phyloP scores from a whole-genome alignment of 2,888 invertebrate genomes.

The Liopterus haemorrhoidalis region DNA sequence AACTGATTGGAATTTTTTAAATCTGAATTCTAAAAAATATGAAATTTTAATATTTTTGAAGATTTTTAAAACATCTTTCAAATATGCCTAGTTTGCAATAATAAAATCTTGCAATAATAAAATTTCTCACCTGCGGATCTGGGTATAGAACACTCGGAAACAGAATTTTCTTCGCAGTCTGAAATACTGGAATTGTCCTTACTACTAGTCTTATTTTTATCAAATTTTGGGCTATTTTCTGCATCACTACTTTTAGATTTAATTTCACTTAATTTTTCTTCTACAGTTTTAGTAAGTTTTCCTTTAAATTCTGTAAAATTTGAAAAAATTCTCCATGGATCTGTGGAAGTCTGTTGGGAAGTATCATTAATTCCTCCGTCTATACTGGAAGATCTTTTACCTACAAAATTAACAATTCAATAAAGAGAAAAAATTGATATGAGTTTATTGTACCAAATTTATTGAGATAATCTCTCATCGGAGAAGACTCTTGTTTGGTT shows the following conservation, averaged over 20 bases:
- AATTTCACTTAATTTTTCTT: slow-evolving; percentile 66
- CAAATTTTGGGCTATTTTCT: slow-evolving; percentile 36
- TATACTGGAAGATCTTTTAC: slow-evolving; percentile 57
- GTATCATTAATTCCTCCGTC: slow-evolving; percentile 46
- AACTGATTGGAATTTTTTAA: too few relatives aligned
- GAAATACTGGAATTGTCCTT: slow-evolving; percentile 61
- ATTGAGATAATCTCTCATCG: slow-evolving; percentile 55
- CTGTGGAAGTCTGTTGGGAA: slow-evolving; percentile 49
- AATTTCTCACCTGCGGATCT: too few relatives aligned
- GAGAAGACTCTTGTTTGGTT: slow-evolving; percentile 43
- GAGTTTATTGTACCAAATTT: too few relatives aligned
- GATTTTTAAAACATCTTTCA: too few relatives aligned
- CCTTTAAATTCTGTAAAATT: slow-evolving; percentile 57
- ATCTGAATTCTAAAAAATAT: too few relatives aligned
- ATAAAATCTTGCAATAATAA: slow-evolving; percentile 47
- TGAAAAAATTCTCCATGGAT: slow-evolving; percentile 67
- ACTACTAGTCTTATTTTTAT: slow-evolving; percentile 48
- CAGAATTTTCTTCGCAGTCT: slow-evolving; percentile 54
- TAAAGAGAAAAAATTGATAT: too few relatives aligned
- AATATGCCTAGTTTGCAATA: slow-evolving; percentile 43
- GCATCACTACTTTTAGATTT: slow-evolving; percentile 45
- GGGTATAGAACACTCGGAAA: slow-evolving; percentile 43
- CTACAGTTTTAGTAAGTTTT: slow-evolving; percentile 71
- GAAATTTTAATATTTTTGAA: too few relatives aligned
- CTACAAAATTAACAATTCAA: too few relatives aligned